Evolutionary conservation across 2,797 vertebrate genomes (phyloP).

Genomic region (Sebastiscus albofasciatus): DNA sequence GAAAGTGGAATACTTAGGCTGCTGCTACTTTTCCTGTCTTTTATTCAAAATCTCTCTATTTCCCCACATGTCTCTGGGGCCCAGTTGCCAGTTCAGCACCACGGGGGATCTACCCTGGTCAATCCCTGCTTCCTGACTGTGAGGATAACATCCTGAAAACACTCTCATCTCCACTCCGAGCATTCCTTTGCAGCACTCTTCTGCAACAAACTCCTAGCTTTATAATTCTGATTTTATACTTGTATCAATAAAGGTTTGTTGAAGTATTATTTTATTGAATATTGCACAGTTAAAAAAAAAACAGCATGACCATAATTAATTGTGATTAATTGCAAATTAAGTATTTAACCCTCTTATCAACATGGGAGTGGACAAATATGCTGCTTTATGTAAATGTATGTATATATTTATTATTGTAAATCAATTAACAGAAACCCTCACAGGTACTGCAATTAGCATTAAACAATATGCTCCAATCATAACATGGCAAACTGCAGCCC

Average conservation of each 20-base stretch:
- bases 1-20: background rate
- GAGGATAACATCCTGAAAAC: background rate
- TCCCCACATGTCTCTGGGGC: background rate
- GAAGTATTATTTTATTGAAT: background rate
- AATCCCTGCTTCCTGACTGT: slow-evolving; percentile 20
- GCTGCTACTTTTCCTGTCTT: background rate
- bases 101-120: slow-evolving; percentile 13
- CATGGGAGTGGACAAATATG: too few species aligned
- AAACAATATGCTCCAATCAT: too few species aligned
- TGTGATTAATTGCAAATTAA: too few species aligned
- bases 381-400: too few species aligned
- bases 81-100: slow-evolving; percentile 16
- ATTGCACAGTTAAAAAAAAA: too few species aligned
- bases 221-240: background rate
- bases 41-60: background rate
- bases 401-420: too few species aligned
- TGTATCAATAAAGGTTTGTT: background rate
- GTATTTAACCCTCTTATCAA: too few species aligned
- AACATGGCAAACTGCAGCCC: too few species aligned
- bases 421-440: too few species aligned
- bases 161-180: background rate
- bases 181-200: background rate
- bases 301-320: too few species aligned
- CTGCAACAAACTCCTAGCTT: background rate
- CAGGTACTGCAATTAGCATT: too few species aligned